Percentiles rank a stretch among this genome's conserved stretches.
These are phyloP conservation scores for Parazoanthus swiftii DNA, from an alignment of 92 coral and sea anemone genomes.

Conservation along the genomic window DNA sequence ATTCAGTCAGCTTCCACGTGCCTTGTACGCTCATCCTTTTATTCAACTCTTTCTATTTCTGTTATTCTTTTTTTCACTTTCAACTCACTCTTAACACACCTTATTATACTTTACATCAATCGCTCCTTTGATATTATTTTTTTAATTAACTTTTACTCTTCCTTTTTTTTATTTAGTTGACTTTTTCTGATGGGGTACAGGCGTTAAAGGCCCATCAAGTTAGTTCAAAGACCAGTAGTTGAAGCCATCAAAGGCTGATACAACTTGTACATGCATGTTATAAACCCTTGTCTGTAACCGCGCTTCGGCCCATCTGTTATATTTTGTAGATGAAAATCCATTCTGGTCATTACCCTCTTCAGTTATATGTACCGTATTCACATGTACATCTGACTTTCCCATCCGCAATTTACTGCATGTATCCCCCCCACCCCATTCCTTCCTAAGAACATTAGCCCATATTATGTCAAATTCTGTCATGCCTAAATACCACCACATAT, in stretches of 20 bases:
- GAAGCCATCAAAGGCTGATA: neutral
- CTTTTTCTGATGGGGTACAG: conserved; percentile 29
- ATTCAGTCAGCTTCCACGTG: neutral
- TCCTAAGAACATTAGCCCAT: neutral
- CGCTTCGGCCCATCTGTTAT: neutral
- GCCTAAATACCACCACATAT: neutral
- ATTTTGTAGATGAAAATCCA: neutral
- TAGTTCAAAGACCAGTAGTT: conserved; percentile 9
- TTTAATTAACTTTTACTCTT: conserved; percentile 20
- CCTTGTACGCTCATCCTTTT: neutral
- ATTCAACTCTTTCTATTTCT: no score
- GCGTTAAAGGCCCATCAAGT: conserved; percentile 38
- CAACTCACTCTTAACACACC: neutral
- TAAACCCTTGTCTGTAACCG: neutral
- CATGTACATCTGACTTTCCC: no score
- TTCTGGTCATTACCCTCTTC: no score
- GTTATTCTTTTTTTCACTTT: neutral
- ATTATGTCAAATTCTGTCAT: neutral
- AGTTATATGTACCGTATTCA: no score
- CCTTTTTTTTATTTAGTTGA: conserved; percentile 19
- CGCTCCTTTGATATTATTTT: neutral
- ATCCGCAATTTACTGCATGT: no score
- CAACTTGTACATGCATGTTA: neutral
- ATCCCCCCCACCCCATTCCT: no score
- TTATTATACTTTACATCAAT: neutral